Conservation (phyloP, 2,888 invertebrate genomes). For the Sarcophaga carnaria region DNA sequence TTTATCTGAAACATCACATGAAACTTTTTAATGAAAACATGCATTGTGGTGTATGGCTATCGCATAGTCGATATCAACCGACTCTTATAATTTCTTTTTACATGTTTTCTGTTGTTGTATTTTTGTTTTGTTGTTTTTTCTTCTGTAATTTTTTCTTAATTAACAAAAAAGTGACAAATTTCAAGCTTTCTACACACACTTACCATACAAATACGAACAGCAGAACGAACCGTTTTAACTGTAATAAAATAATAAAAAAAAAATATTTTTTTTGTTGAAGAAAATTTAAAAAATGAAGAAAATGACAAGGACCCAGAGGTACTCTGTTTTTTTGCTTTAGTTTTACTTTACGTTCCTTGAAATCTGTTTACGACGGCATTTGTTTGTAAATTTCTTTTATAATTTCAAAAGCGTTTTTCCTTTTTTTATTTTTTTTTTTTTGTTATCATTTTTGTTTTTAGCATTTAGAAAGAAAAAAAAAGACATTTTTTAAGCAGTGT, state of each 20-base stretch:
- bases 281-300: not conserved
- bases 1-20: too few species aligned
- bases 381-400: not conserved
- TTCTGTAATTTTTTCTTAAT: not conserved
- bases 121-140: too few species aligned
- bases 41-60: too few species aligned
- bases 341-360: not conserved
- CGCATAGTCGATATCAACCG: too few species aligned
- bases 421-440: too few species aligned
- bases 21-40: too few species aligned
- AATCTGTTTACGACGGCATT: not conserved
- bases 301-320: not conserved
- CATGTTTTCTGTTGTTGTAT: not conserved
- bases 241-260: not conserved
- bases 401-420: not conserved
- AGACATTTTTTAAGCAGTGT: too few species aligned
- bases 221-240: not conserved
- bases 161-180: not conserved
- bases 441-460: too few species aligned
- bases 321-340: constrained; percentile 8
- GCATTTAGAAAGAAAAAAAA: too few species aligned
- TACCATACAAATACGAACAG: not conserved
- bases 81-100: not conserved
- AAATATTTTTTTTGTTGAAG: not conserved
- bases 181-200: not conserved